Evolutionary conservation across 1,140 invertebrate genomes (phyloP), one percentile per base, ranked within the genome.

Genomic region (Drosophila quadrilineata): DNA sequence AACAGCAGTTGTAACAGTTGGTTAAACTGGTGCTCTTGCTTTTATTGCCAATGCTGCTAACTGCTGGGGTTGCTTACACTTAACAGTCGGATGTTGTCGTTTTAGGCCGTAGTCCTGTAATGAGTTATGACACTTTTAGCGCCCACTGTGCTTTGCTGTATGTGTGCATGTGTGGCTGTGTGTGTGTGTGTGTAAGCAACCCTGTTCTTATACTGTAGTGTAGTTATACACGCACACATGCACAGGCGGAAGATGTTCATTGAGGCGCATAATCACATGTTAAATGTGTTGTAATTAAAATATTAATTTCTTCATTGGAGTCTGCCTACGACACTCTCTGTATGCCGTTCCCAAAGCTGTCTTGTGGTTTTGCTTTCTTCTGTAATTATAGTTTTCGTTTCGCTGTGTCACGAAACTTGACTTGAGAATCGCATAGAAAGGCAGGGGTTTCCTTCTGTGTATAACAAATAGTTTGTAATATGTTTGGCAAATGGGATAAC

Each of bases 231-330:
- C n/a, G n/a, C n/a, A n/a, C n/a, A n/a, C n/a, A n/a, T n/a, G n/a
- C n/a, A n/a, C n/a, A n/a, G 79, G 56, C 65, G 46, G 77, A 82
- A 76, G 77, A 70, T 73, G 74, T 71, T 75, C 71, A 85, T 75
- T 85, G 71, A 85, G 79, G 79, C 79, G 79, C 66, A 85, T 85
- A 85, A 85, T 85, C 79, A 74, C 79, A 86, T 79, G 79, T 85
- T 85, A 85, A 85, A 85, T 85, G 79, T 85, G 74, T 85, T 85
- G 79, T 85, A 85, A 85, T 85, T 85, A 85, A 85, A 85, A 85
- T 85, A 85, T 85, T 79, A 85, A 85, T 85, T 85, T 85, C 79
- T 85, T 58, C 43, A 64, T 22, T 69, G n/a, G n/a, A n/a, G n/a
- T 72, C 49, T 35, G 53, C 53, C 59, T 56, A 33, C 46, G 19